Conservation (phyloP, 1,140 invertebrate genomes). For the Diplogasteroides magnus region DNA sequence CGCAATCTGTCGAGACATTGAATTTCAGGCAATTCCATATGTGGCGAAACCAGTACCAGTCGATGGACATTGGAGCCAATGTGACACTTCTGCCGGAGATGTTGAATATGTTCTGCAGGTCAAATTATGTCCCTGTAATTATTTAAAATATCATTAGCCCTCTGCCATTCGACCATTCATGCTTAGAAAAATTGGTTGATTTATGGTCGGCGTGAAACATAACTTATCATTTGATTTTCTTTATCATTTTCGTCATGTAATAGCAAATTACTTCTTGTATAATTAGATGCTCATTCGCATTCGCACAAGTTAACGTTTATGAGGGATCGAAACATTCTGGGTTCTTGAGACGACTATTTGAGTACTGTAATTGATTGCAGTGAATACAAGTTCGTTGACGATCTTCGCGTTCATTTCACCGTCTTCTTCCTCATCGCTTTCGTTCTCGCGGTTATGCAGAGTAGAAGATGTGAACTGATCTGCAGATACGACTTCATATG, state of each 20-base stretch:
- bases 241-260: too few species aligned
- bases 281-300: too few species aligned
- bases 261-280: too few species aligned
- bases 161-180: too few species aligned
- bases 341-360: not conserved
- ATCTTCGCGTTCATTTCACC: conserved; percentile 43
- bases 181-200: too few species aligned
- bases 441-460: conserved; percentile 48
- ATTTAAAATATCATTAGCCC: too few species aligned
- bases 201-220: too few species aligned
- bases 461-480: conserved; percentile 49
- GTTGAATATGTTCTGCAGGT: conserved; percentile 36
- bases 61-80: conserved; percentile 22
- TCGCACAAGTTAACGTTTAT: too few species aligned
- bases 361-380: conserved; percentile 14
- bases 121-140: too few species aligned
- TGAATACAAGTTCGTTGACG: not conserved
- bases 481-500: conserved; percentile 53
- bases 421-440: conserved; percentile 45
- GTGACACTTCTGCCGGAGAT: conserved; percentile 21
- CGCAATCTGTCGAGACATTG: conserved; percentile 3
- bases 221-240: too few species aligned
- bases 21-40: conserved; percentile 38
- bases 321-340: not conserved
- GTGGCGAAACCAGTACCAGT: conserved; percentile 34